Evolutionary conservation across 2,888 invertebrate species (phyloP).

Genomic region (Philaethria dido): DNA sequence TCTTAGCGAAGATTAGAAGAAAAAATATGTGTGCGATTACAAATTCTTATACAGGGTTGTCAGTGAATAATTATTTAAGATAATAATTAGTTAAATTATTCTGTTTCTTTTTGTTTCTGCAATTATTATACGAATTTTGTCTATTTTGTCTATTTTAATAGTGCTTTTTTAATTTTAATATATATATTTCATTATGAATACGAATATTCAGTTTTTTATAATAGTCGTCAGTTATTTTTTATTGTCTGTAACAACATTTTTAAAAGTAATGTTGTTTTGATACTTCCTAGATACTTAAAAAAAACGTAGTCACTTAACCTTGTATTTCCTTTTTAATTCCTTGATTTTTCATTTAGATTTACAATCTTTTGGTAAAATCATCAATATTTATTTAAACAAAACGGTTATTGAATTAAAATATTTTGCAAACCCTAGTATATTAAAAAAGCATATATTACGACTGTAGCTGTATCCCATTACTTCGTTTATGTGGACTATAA

Average conservation of each 20-base stretch:
- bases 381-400: neutral
- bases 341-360: too few relatives aligned
- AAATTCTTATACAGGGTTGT: conserved; percentile 19
- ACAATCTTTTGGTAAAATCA: too few relatives aligned
- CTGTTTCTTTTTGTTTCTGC: too few relatives aligned
- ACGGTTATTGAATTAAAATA: neutral
- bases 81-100: too few relatives aligned
- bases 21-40: conserved; percentile 26
- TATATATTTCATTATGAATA: too few relatives aligned
- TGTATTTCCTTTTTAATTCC: too few relatives aligned
- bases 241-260: neutral
- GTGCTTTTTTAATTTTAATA: too few relatives aligned
- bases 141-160: neutral
- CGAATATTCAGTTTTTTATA: neutral
- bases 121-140: neutral
- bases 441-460: conserved; percentile 29
- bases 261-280: too few relatives aligned
- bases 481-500: too few relatives aligned
- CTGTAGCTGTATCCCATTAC: too few relatives aligned
- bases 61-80: neutral
- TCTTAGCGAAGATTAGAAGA: conserved; percentile 22
- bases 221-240: neutral
- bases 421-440: conserved; percentile 1
- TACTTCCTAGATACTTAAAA: too few relatives aligned
- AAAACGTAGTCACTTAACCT: too few relatives aligned